Conservation (phyloP, 2,888 invertebrate genomes). For the Tribolium freemani region DNA sequence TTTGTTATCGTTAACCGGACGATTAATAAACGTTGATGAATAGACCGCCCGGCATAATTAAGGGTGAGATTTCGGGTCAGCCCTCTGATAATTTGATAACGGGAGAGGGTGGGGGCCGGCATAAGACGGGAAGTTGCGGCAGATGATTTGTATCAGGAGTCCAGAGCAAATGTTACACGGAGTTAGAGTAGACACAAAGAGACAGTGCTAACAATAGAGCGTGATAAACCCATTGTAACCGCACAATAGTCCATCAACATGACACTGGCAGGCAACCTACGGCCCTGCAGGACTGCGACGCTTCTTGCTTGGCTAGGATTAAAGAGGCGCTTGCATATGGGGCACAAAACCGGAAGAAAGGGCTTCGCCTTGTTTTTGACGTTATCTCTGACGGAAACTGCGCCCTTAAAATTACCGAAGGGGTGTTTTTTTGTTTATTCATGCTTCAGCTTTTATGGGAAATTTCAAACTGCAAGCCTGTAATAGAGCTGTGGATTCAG, state of each 20-base stretch:
- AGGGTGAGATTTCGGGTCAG: slow-evolving; percentile 40
- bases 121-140: slow-evolving; percentile 49
- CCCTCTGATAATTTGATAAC: slow-evolving; percentile 41
- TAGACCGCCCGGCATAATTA: slow-evolving; percentile 38
- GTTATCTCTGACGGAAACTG: slow-evolving; percentile 1
- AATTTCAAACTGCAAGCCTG: background rate
- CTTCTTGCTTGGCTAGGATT: slow-evolving; percentile 28
- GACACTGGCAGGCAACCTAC: slow-evolving; percentile 61
- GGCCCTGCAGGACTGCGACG: slow-evolving; percentile 33
- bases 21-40: slow-evolving; percentile 40
- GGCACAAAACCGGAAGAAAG: background rate
- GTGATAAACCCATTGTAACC: slow-evolving; percentile 67
- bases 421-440: background rate
- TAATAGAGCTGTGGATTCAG: too few species aligned
- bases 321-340: slow-evolving; percentile 32
- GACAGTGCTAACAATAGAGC: slow-evolving; percentile 62
- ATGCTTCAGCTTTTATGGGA: background rate
- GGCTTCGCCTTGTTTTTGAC: background rate
- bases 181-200: slow-evolving; percentile 58
- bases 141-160: slow-evolving; percentile 61
- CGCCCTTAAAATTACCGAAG: background rate
- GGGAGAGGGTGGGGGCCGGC: slow-evolving; percentile 24
- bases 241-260: slow-evolving; percentile 67
- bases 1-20: slow-evolving; percentile 40
- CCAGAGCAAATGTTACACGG: slow-evolving; percentile 58